Percentiles rank a stretch among this genome's conserved stretches.
Conservation (phyloP, 2,888 invertebrate genomes). For the Xanthia icteritia region DNA sequence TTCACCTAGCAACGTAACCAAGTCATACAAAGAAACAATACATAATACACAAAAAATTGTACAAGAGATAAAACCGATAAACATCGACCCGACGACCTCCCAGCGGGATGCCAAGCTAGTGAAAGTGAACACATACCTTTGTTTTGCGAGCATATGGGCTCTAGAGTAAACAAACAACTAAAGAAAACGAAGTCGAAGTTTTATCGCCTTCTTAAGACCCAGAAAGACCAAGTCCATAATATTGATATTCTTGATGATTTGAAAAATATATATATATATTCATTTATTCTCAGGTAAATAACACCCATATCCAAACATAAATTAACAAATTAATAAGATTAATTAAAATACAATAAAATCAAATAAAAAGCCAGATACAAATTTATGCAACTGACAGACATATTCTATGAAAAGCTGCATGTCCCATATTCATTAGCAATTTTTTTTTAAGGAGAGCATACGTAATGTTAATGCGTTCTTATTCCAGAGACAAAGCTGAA, state of each 20-base stretch:
- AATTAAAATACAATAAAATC: too few relatives aligned
- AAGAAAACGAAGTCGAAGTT: constrained; percentile 6
- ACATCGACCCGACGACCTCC: constrained; percentile 55
- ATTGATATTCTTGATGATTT: neutral
- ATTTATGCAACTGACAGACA: neutral
- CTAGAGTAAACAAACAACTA: constrained; percentile 44
- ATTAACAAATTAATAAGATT: too few relatives aligned
- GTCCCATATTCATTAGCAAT: neutral
- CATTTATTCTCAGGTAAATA: too few relatives aligned
- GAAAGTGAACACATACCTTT: constrained; percentile 62
- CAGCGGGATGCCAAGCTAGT: constrained; percentile 55
- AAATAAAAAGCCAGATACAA: neutral
- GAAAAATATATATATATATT: too few relatives aligned
- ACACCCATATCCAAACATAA: too few relatives aligned
- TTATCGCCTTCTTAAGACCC: constrained; percentile 1
- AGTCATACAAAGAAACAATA: constrained; percentile 33
- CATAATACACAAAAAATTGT: constrained; percentile 25
- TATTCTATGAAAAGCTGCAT: neutral
- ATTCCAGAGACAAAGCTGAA: neutral
- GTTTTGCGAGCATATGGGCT: constrained; percentile 45
- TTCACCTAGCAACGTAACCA: constrained; percentile 31
- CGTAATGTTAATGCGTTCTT: neutral
- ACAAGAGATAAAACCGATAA: constrained; percentile 56
- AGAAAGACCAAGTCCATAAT: neutral
- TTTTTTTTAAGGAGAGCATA: neutral